Percentiles rank a stretch among this genome's conserved stretches.
phyloP scores from a whole-genome alignment of 2,113 vertebrate genomes.

The Ascaphus truei region DNA sequence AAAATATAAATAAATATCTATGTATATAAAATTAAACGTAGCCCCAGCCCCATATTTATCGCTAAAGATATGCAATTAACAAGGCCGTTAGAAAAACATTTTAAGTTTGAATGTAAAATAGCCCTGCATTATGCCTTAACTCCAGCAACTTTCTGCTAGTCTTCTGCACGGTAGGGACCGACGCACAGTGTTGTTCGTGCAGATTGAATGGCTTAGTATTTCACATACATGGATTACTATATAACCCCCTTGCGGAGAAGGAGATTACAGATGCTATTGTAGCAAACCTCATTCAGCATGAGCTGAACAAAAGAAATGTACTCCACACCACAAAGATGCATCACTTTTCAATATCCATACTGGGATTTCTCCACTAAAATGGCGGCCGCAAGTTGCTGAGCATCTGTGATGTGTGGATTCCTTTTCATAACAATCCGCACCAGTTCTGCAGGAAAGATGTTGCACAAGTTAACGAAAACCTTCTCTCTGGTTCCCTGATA shows the following conservation, averaged over 20 bases:
- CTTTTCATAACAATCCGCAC: conserved; percentile 91
- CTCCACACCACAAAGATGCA: conserved; percentile 63
- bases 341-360: conserved; percentile 75
- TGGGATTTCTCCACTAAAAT: conserved; percentile 91
- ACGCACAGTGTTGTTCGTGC: conserved; percentile 60
- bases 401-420: conserved; percentile 86
- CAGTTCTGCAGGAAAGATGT: conserved; percentile 92
- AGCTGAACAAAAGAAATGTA: conserved; percentile 74
- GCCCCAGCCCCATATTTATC: neutral
- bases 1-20: conserved; percentile 17
- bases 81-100: conserved; percentile 55
- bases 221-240: conserved; percentile 78
- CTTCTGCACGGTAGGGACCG: conserved; percentile 25
- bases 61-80: conserved; percentile 6
- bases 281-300: conserved; percentile 78
- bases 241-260: conserved; percentile 72
- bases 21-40: conserved; percentile 55
- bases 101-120: conserved; percentile 50
- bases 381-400: conserved; percentile 92
- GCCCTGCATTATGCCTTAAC: conserved; percentile 41
- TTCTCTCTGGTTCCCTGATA: conserved; percentile 82
- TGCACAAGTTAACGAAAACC: conserved; percentile 86
- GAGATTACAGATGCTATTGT: conserved; percentile 80
- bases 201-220: conserved; percentile 69
- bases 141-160: conserved; percentile 33